Conservation (phyloP, 1,140 invertebrate species). For the Teleopsis dalmanni region DNA sequence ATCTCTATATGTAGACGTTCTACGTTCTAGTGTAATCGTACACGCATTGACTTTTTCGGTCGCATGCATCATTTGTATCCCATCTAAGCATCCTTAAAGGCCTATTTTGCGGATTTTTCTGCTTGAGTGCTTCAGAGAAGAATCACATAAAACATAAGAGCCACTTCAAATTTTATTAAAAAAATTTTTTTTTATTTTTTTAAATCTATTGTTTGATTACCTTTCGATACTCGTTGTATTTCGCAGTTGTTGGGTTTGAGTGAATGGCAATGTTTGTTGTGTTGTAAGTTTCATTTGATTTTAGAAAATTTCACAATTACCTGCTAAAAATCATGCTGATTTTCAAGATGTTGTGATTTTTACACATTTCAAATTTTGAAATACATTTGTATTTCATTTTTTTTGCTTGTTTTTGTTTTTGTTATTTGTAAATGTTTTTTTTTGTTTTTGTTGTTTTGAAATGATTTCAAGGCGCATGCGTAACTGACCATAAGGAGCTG, state of each 20-base stretch:
- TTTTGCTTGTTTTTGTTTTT: slow-evolving; percentile 2
- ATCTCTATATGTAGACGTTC: no score
- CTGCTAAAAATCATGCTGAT: slow-evolving; percentile 32
- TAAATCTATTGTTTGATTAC: slow-evolving; percentile 1
- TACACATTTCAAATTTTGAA: not conserved
- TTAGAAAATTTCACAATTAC: slow-evolving; percentile 32
- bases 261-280: not conserved
- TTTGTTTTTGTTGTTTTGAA: not conserved
- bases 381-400: not conserved
- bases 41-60: slow-evolving; percentile 1
- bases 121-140: slow-evolving; percentile 4
- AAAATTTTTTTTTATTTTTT: not conserved
- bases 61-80: slow-evolving; percentile 39
- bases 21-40: no score
- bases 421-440: not conserved
- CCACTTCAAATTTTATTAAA: slow-evolving; percentile 5
- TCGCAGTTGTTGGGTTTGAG: not conserved
- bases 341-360: slow-evolving; percentile 8
- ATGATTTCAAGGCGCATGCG: slow-evolving; percentile 28
- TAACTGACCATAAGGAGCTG: slow-evolving; percentile 7
- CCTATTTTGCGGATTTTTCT: slow-evolving; percentile 41
- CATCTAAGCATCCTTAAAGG: slow-evolving; percentile 43
- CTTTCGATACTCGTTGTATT: no score
- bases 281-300: slow-evolving; percentile 6
- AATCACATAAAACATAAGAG: slow-evolving; percentile 1